Evolutionary conservation across 1,140 invertebrate genomes (phyloP).

Genomic region (Caerostris darwini): DNA sequence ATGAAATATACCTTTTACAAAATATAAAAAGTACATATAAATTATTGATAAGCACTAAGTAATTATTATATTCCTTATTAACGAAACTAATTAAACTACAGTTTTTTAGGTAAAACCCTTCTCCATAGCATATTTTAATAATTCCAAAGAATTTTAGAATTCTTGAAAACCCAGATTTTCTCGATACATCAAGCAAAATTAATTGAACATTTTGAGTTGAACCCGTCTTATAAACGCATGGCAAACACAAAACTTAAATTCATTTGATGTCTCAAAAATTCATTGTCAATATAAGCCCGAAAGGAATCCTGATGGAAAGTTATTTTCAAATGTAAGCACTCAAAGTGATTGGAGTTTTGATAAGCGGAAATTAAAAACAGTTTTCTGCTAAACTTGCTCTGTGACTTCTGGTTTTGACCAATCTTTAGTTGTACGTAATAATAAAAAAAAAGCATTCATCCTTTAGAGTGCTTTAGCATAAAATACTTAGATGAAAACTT

Average conservation of each 20-base stretch:
- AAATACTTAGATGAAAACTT: neutral
- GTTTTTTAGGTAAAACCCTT: too few species aligned
- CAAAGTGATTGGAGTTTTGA: neutral
- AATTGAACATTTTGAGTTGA: neutral
- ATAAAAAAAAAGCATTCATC: neutral
- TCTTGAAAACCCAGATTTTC: neutral
- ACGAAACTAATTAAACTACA: too few species aligned
- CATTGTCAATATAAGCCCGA: neutral
- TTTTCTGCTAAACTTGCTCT: neutral
- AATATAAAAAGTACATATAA: too few species aligned
- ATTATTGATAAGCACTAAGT: too few species aligned
- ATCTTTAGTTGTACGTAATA: neutral
- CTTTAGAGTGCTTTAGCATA: neutral
- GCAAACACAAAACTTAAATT: neutral
- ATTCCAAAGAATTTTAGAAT: too few species aligned
- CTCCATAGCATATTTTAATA: too few species aligned
- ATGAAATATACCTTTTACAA: too few species aligned
- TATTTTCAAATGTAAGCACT: slow-evolving; percentile 19
- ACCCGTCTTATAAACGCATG: neutral
- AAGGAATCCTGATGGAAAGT: neutral
- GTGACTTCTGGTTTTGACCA: neutral
- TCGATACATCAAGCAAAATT: neutral
- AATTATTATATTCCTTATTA: too few species aligned
- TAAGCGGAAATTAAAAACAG: slow-evolving; percentile 23
- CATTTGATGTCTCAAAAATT: slow-evolving; percentile 6